Evolutionary conservation across 2,113 vertebrate species (phyloP).

Genomic region (Serinus canaria): DNA sequence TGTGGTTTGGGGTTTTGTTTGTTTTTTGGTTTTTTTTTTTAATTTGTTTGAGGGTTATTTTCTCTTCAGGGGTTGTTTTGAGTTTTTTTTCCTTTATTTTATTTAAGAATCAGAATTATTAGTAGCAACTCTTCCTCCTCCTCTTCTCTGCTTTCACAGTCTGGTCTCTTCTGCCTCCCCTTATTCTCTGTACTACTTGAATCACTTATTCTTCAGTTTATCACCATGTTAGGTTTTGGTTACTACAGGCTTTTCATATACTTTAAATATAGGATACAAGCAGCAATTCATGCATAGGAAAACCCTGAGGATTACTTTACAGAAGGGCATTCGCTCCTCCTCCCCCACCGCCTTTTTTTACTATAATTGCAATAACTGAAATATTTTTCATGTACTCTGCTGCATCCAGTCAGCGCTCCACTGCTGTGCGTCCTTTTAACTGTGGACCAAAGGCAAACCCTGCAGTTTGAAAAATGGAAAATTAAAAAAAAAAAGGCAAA

Average conservation of each 20-base stretch:
- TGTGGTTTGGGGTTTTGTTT: not conserved
- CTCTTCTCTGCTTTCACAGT: constrained; percentile 42
- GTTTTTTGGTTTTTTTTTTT: not conserved
- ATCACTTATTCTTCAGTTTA: constrained; percentile 36
- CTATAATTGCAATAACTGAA: constrained; percentile 83
- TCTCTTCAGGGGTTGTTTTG: not conserved
- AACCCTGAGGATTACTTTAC: constrained; percentile 63
- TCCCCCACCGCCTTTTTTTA: constrained; percentile 49
- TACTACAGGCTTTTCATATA: constrained; percentile 70
- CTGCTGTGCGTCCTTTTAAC: constrained; percentile 78
- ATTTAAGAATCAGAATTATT: constrained; percentile 71
- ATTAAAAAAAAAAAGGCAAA: not conserved
- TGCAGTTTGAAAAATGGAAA: constrained; percentile 51
- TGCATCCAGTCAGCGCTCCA: constrained; percentile 69
- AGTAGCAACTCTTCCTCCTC: constrained; percentile 71
- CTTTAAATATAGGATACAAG: constrained; percentile 66
- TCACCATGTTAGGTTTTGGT: constrained; percentile 53
- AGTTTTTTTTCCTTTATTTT: not conserved
- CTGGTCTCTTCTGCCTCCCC: constrained; percentile 30
- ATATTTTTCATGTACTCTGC: constrained; percentile 71
- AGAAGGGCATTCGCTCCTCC: constrained; percentile 59
- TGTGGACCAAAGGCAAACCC: constrained; percentile 79
- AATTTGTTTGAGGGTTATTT: not conserved
- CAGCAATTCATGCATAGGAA: constrained; percentile 49
- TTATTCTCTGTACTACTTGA: constrained; percentile 58